Evolutionary conservation across 2,888 invertebrate genomes (phyloP).

Genomic region (Dexiosoma caninum): DNA sequence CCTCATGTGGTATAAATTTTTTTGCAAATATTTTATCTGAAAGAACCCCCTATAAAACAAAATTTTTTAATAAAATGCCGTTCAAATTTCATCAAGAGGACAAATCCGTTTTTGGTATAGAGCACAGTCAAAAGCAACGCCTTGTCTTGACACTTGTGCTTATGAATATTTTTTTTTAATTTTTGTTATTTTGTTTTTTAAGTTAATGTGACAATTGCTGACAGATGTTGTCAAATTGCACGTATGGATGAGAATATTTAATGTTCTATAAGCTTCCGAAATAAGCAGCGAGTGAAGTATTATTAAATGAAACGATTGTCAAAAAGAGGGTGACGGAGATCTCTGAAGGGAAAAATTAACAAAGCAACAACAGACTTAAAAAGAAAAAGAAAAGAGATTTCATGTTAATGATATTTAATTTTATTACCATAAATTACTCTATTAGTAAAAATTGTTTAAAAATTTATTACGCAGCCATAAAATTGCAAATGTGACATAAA

Average conservation of each 20-base stretch:
- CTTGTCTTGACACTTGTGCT: slow-evolving; percentile 1
- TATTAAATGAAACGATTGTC: too few species aligned
- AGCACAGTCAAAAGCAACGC: not conserved
- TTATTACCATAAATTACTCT: not conserved
- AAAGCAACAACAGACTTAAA: not conserved
- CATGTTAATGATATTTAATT: not conserved
- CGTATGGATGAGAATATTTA: slow-evolving; percentile 40
- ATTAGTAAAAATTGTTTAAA: too few species aligned
- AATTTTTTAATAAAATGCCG: too few species aligned
- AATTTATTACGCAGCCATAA: too few species aligned
- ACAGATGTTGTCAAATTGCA: slow-evolving; percentile 47
- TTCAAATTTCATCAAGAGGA: too few species aligned
- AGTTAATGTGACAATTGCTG: slow-evolving; percentile 8
- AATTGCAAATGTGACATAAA: too few species aligned
- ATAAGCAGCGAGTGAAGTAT: not conserved
- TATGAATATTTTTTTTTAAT: slow-evolving; percentile 32
- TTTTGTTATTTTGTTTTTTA: too few species aligned
- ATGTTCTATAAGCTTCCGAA: not conserved
- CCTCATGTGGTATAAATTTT: not conserved
- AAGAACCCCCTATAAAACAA: too few species aligned
- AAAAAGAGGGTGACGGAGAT: too few species aligned
- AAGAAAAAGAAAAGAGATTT: not conserved
- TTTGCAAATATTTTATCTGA: too few species aligned
- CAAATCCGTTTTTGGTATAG: too few species aligned
- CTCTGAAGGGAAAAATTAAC: too few species aligned